A percentile compares a stretch with the other conserved stretches of the same genome.
phyloP scores from a whole-genome alignment of 2,113 vertebrate genomes.

The Arizona elegans region DNA sequence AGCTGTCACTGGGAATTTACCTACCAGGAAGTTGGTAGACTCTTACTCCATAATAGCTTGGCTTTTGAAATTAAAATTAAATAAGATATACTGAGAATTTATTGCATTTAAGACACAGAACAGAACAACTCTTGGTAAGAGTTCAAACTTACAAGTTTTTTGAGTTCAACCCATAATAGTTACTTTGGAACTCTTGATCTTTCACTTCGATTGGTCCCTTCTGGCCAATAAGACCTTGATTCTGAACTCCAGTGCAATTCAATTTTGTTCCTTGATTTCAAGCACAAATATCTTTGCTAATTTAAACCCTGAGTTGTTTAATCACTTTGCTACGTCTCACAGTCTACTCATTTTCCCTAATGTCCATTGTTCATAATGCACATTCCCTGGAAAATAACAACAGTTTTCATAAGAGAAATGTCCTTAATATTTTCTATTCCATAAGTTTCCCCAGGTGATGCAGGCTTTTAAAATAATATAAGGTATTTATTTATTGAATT shows the following conservation, averaged over 20 bases:
- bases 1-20: constrained; percentile 32
- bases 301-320: neutral
- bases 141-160: neutral
- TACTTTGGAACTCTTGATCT: neutral
- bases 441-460: neutral
- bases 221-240: neutral
- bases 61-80: neutral
- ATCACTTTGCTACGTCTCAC: neutral
- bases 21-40: neutral
- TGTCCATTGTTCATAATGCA: neutral
- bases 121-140: neutral
- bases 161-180: neutral
- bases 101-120: neutral
- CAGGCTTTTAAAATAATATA: neutral
- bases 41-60: neutral
- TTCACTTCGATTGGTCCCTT: neutral
- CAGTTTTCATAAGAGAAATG: neutral
- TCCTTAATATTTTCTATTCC: neutral
- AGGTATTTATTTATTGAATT: neutral
- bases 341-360: neutral
- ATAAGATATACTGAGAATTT: neutral
- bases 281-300: neutral
- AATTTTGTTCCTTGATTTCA: neutral
- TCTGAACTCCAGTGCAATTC: neutral
- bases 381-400: neutral